phyloP scores from a whole-genome alignment of 1,140 invertebrate species.

The Olivierus martensii region DNA sequence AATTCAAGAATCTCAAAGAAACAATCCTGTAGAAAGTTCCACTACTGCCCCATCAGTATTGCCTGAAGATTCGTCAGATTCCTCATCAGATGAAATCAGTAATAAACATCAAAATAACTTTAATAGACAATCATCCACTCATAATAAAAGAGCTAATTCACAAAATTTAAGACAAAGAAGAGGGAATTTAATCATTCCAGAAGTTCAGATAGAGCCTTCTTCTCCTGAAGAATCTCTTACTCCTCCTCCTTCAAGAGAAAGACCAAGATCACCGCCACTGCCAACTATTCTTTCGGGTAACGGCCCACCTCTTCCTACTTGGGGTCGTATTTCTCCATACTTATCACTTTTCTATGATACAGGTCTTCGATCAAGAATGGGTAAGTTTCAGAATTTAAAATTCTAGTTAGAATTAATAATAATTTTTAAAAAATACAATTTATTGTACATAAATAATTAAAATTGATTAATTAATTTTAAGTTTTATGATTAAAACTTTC shows the following conservation, averaged over 20 bases:
- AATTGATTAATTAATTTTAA: no score
- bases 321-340: neutral
- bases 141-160: neutral
- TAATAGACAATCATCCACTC: no score
- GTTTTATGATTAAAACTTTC: no score
- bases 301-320: neutral
- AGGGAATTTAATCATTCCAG: neutral
- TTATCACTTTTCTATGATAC: neutral
- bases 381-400: neutral
- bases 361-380: neutral
- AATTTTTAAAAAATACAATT: no score
- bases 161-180: neutral
- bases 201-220: neutral
- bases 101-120: no score
- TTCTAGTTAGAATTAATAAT: neutral
- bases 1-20: no score
- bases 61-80: neutral
- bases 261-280: neutral
- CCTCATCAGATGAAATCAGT: no score
- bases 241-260: neutral
- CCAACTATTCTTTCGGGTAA: neutral
- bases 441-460: no score
- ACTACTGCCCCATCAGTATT: neutral
- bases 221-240: neutral
- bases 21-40: no score